Evolutionary conservation across 2,888 invertebrate species (phyloP).

Genomic region (Antheraea yamamai): DNA sequence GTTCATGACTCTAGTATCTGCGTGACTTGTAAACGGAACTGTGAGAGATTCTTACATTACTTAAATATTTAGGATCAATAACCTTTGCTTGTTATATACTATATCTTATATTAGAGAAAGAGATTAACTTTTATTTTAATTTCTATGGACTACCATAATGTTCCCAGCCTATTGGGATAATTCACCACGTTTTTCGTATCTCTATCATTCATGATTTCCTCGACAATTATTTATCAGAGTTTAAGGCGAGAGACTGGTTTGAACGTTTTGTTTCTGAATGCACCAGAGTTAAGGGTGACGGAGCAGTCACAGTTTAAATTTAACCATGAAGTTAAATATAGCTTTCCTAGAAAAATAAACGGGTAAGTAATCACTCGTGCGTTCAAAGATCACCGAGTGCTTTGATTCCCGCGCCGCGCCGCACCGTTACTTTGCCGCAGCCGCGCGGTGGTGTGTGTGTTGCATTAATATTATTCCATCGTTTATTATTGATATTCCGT

Average conservation of each 20-base stretch:
- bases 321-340: too few species aligned
- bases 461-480: background rate
- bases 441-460: background rate
- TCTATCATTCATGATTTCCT: background rate
- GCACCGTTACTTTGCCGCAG: background rate
- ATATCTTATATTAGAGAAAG: background rate
- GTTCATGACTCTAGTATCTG: background rate
- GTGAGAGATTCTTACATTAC: background rate
- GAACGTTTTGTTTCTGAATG: too few species aligned
- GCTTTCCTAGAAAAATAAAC: background rate
- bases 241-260: too few species aligned
- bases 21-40: background rate
- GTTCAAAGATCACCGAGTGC: background rate
- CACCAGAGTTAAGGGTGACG: too few species aligned
- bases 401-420: background rate
- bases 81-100: background rate
- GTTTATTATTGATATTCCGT: constrained; percentile 1
- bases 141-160: too few species aligned
- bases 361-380: background rate
- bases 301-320: too few species aligned
- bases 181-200: background rate
- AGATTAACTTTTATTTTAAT: background rate
- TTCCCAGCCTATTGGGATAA: background rate
- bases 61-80: background rate
- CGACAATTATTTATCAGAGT: background rate